Evolutionary conservation across 2,888 invertebrate species (phyloP).

Genomic region (Leptinotarsa tumamoca): DNA sequence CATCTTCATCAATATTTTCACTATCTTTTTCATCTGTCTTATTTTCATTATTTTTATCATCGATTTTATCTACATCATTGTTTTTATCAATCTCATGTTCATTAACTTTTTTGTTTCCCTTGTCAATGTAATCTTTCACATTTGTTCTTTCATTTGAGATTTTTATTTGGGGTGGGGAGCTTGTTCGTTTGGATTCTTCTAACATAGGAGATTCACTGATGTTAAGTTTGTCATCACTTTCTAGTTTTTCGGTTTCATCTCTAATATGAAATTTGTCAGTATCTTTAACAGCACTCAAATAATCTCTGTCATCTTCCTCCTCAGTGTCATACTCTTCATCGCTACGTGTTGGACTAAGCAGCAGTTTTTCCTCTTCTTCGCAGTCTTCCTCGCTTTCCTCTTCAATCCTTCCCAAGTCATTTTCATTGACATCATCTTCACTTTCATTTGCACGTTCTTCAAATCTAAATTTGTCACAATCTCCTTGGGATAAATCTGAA

Average conservation of each 20-base stretch:
- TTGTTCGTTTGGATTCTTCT: conserved; percentile 7
- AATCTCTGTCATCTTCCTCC: conserved; percentile 29
- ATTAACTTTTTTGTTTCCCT: conserved; percentile 7
- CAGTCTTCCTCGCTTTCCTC: conserved; percentile 41
- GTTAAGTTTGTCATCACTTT: background rate
- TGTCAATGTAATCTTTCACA: conserved; percentile 5
- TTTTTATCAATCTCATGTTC: conserved; percentile 13
- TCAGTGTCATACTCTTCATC: conserved; percentile 38
- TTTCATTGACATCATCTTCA: conserved; percentile 1
- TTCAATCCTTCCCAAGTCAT: conserved; percentile 25
- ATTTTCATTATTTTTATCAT: conserved; percentile 13
- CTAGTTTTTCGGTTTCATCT: background rate
- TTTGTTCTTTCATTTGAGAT: background rate
- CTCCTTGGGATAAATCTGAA: background rate
- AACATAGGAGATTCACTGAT: background rate
- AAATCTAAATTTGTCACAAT: background rate
- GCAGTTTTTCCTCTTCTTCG: conserved; percentile 37
- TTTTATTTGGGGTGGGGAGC: background rate
- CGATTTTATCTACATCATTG: conserved; percentile 13
- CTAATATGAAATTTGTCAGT: background rate
- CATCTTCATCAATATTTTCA: conserved; percentile 9
- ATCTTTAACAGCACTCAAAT: conserved; percentile 30
- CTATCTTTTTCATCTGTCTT: conserved; percentile 18
- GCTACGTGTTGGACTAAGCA: conserved; percentile 34
- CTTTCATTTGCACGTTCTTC: background rate